Evolutionary conservation across 1,140 invertebrate genomes (phyloP), one percentile per base, ranked within the genome.

Genomic region (Steinernema feltiae): DNA sequence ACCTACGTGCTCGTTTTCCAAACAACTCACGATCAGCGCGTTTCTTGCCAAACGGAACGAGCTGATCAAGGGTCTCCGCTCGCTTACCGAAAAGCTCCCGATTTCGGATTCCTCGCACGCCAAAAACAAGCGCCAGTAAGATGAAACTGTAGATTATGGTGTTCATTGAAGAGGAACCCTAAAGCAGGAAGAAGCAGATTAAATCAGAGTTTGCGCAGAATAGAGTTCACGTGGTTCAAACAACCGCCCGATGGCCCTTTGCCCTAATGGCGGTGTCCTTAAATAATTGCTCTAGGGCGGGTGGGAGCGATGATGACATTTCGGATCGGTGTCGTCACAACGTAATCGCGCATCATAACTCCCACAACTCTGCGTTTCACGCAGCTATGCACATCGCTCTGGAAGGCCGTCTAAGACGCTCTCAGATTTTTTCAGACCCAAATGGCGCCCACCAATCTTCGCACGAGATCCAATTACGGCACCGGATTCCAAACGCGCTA

Each of bases 381-480:
- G 24, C 53, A 63, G 53, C 53, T 21, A 27, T 7, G 24, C 7
- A 7, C 35, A 41, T 18, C 35, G 35, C n/a, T n/a, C n/a, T n/a
- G n/a, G n/a, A n/a, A n/a, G n/a, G n/a, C n/a, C n/a, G n/a, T n/a
- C n/a, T n/a, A n/a, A n/a, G n/a, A n/a, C n/a, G n/a, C n/a, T n/a
- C n/a, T n/a, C n/a, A 63, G 53, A 63, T 63, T 63, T 63, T 63
- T 63, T 63, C 24, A 3, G 53, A 12, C 53, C 24, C 24, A 63
- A 63, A 63, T 63, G 53, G 53, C 53, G 53, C 53, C 24, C 53
- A 63, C 53, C 53, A 63, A 63, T 63, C 24, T 63, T 63, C 53
- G 53, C 53, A 63, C 53, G 53, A 15, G 53, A 63, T 63, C 53
- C 53, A 21, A 63, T 63, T 63, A 17, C 53, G 24, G 24, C 53